A percentile compares a stretch with the other conserved stretches of the same genome.
phyloP scores from a whole-genome alignment of 1,140 invertebrate species.

The Trichonephila clavata region DNA sequence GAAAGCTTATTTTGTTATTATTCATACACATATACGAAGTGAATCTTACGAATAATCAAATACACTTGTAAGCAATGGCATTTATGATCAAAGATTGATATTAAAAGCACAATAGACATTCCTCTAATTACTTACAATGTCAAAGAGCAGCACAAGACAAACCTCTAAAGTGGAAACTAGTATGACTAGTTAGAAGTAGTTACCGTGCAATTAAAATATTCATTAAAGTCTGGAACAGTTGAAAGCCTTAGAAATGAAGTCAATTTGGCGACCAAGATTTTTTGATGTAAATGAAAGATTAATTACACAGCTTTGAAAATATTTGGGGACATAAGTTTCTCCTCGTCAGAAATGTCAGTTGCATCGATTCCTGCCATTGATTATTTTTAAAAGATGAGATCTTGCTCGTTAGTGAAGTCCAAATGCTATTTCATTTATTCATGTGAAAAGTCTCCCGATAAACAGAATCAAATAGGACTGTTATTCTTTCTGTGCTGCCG shows the following conservation, averaged over 20 bases:
- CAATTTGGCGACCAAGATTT: not conserved
- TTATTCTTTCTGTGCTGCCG: conserved; percentile 3
- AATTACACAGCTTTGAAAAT: conserved; percentile 45
- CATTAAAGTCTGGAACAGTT: not conserved
- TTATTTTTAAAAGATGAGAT: conserved; percentile 70
- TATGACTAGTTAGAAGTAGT: not conserved
- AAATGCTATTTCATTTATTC: conserved; percentile 64
- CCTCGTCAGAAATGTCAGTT: conserved; percentile 8
- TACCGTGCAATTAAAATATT: not conserved
- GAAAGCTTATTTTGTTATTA: too few species aligned
- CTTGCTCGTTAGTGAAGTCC: conserved; percentile 53
- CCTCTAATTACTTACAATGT: too few species aligned
- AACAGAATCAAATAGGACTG: conserved; percentile 23
- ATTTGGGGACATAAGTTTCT: conserved; percentile 55
- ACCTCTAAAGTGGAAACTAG: too few species aligned
- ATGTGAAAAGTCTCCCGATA: not conserved
- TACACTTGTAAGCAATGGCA: too few species aligned
- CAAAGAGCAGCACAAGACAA: too few species aligned
- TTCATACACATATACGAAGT: too few species aligned
- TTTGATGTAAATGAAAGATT: conserved; percentile 57
- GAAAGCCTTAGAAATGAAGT: not conserved
- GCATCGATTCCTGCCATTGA: conserved; percentile 43
- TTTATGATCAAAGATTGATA: too few species aligned
- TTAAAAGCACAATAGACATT: too few species aligned
- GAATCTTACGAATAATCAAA: too few species aligned